These are phyloP conservation scores for Apostichopus parvimensis DNA, from an alignment of 35 echinoderm and acorn worm species.

Conservation along the genomic window DNA sequence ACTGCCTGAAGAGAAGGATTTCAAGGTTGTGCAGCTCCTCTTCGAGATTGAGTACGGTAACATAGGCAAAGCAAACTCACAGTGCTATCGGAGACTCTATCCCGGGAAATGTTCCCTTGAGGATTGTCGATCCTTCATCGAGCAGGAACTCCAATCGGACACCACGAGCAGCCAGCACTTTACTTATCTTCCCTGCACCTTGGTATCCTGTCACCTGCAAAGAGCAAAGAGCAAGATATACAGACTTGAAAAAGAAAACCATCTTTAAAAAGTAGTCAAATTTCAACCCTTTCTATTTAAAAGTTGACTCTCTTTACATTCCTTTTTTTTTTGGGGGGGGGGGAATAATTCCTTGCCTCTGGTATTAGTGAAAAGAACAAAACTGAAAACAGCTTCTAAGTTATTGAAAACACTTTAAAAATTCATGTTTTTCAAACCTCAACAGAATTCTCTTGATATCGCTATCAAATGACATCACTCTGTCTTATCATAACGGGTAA, in stretches of 20 bases:
- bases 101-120: conserved; percentile 56
- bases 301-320: too few relatives aligned
- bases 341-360: too few relatives aligned
- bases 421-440: too few relatives aligned
- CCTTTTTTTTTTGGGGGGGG: too few relatives aligned
- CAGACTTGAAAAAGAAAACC: neutral
- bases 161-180: conserved; percentile 36
- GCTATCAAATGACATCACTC: too few relatives aligned
- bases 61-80: conserved; percentile 49
- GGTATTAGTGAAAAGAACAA: too few relatives aligned
- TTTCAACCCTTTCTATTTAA: too few relatives aligned
- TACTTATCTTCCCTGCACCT: conserved; percentile 70
- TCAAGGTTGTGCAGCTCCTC: neutral
- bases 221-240: neutral
- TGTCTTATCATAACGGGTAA: too few relatives aligned
- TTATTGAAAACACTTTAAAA: too few relatives aligned
- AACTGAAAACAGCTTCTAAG: too few relatives aligned
- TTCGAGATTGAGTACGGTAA: neutral
- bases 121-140: conserved; percentile 84
- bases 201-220: conserved; percentile 58
- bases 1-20: neutral
- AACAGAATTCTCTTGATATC: too few relatives aligned
- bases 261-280: too few relatives aligned
- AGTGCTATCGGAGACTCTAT: conserved; percentile 58
- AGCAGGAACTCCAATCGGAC: conserved; percentile 75